phyloP scores from a whole-genome alignment of 2,888 invertebrate genomes.

The Alloscopus bannaensis region DNA sequence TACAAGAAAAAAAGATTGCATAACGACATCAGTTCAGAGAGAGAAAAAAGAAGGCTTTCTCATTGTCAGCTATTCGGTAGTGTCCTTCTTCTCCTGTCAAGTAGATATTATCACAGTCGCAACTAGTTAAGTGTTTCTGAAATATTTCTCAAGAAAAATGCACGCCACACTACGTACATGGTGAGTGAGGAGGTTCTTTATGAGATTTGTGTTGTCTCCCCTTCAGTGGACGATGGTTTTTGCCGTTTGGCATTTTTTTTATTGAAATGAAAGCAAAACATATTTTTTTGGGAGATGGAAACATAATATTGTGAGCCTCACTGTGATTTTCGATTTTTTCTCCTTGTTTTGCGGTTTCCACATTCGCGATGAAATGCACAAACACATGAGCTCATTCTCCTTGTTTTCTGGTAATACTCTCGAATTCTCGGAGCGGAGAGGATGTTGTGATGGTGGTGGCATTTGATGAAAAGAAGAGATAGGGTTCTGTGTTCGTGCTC shows the following conservation, averaged over 20 bases:
- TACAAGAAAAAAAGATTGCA: too few relatives aligned
- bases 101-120: conserved; percentile 48
- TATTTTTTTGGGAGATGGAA: conserved; percentile 25
- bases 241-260: conserved; percentile 20
- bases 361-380: conserved; percentile 37
- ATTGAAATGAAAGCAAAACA: conserved; percentile 44
- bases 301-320: conserved; percentile 13
- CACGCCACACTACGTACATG: neutral
- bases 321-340: too few relatives aligned
- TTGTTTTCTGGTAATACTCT: too few relatives aligned
- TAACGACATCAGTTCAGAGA: conserved; percentile 43
- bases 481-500: too few relatives aligned
- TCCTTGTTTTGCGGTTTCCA: too few relatives aligned
- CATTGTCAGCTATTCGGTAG: conserved; percentile 47
- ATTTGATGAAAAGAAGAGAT: too few relatives aligned
- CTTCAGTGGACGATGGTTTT: too few relatives aligned
- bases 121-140: conserved; percentile 54
- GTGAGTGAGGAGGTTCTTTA: neutral
- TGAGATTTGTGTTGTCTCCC: too few relatives aligned
- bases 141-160: conserved; percentile 22
- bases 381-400: too few relatives aligned
- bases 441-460: too few relatives aligned
- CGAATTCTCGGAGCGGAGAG: too few relatives aligned
- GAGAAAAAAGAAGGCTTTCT: conserved; percentile 47
- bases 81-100: conserved; percentile 48